Conservation (phyloP, 2,888 invertebrate species). For the Brachyptera risi region DNA sequence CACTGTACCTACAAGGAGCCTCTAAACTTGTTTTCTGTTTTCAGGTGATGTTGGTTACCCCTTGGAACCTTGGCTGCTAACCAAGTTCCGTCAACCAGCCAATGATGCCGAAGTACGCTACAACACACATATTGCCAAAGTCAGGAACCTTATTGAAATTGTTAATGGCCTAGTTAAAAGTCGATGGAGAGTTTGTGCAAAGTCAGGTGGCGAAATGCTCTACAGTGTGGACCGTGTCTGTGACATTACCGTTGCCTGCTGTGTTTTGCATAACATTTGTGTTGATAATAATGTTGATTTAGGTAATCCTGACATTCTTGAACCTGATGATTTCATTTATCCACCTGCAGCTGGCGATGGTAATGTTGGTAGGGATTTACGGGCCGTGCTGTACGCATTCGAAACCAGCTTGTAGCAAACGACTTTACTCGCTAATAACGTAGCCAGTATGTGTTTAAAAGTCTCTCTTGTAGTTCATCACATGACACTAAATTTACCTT, state of each 20-base stretch:
- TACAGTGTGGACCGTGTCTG: not conserved
- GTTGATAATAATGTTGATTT: not conserved
- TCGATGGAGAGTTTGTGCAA: slow-evolving; percentile 1
- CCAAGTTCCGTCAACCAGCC: not conserved
- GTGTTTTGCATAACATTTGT: slow-evolving; percentile 2
- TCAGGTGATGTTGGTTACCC: not conserved
- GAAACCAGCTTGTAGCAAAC: not conserved
- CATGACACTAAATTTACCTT: too few relatives aligned
- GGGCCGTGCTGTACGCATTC: not conserved
- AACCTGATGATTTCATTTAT: too few relatives aligned
- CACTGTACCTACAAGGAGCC: too few relatives aligned
- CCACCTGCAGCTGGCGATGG: not conserved
- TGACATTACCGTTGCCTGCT: not conserved
- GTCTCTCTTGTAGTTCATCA: too few relatives aligned
- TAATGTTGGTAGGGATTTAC: not conserved
- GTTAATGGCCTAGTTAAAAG: not conserved
- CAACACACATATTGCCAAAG: not conserved
- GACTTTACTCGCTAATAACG: too few relatives aligned
- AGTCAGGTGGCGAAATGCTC: too few relatives aligned
- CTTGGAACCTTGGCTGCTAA: slow-evolving; percentile 1
- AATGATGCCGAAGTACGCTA: not conserved
- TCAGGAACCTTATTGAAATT: not conserved
- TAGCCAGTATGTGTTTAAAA: too few relatives aligned
- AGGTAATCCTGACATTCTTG: too few relatives aligned
- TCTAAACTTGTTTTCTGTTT: not conserved